Percentiles rank a stretch among this genome's conserved stretches.
Evolutionary conservation across 2,888 invertebrate genomes (phyloP).

Genomic region (Lottia scabra): DNA sequence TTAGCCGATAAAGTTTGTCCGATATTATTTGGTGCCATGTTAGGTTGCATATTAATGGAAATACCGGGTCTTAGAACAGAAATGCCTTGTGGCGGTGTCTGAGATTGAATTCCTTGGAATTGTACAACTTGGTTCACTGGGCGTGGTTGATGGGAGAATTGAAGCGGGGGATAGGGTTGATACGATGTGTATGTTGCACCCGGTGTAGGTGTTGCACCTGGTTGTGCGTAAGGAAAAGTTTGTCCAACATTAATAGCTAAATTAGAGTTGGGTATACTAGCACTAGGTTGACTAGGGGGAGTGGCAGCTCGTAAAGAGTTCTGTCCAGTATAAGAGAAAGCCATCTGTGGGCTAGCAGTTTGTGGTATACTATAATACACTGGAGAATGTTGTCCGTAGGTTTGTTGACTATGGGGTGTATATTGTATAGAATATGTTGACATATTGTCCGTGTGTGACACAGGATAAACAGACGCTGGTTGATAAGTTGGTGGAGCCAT

Average conservation of each 20-base stretch:
- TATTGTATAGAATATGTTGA: slow-evolving; percentile 35
- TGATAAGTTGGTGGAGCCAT: slow-evolving; percentile 6
- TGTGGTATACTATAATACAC: slow-evolving; percentile 35
- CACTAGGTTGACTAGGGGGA: slow-evolving; percentile 40
- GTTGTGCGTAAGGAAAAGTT: slow-evolving; percentile 22
- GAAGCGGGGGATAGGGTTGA: slow-evolving; percentile 36
- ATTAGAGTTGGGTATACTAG: slow-evolving; percentile 31
- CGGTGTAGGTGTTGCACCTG: slow-evolving; percentile 3
- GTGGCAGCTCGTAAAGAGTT: slow-evolving; percentile 39
- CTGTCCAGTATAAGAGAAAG: slow-evolving; percentile 24
- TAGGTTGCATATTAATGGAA: slow-evolving; percentile 56
- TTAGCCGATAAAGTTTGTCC: slow-evolving; percentile 25
- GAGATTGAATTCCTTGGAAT: slow-evolving; percentile 39
- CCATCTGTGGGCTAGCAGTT: slow-evolving; percentile 28
- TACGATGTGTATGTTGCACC: slow-evolving; percentile 41
- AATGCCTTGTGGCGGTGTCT: slow-evolving; percentile 38
- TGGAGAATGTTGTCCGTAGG: slow-evolving; percentile 28
- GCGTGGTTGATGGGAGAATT: slow-evolving; percentile 23
- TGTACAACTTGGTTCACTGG: slow-evolving; percentile 43
- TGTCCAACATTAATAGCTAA: slow-evolving; percentile 32
- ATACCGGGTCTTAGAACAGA: slow-evolving; percentile 54
- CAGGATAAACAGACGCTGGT: slow-evolving; percentile 30
- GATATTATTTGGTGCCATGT: slow-evolving; percentile 11
- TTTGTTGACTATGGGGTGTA: slow-evolving; percentile 20
- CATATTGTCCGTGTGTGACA: slow-evolving; percentile 23